Conservation (phyloP, 2,797 vertebrate species). For the Poecilia picta region DNA sequence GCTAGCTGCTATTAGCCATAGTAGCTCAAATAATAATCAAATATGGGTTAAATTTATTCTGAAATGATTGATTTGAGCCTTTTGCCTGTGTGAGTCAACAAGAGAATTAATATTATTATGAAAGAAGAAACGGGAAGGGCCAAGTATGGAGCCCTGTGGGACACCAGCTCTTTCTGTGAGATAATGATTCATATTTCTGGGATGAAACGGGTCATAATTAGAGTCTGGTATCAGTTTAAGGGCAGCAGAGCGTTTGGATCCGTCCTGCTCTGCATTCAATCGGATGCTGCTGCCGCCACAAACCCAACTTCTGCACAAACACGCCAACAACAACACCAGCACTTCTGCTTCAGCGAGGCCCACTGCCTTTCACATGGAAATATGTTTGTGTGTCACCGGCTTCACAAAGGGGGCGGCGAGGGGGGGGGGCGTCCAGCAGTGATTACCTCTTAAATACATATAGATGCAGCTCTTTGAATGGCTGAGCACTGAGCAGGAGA, state of each 20-base stretch:
- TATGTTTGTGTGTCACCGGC: slow-evolving; percentile 76
- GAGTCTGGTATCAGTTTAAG: neutral
- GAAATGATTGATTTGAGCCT: too few relatives aligned
- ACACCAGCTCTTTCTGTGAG: neutral
- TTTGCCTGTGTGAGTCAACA: too few relatives aligned
- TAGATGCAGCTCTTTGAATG: slow-evolving; percentile 73
- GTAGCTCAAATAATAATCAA: too few relatives aligned
- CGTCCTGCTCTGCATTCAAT: slow-evolving; percentile 12
- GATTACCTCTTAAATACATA: slow-evolving; percentile 81
- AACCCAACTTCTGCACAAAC: slow-evolving; percentile 43
- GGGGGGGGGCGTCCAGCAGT: slow-evolving; percentile 63
- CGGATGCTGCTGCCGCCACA: slow-evolving; percentile 11
- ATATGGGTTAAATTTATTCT: too few relatives aligned
- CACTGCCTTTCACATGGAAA: slow-evolving; percentile 83
- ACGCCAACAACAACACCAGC: slow-evolving; percentile 65
- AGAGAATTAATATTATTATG: neutral
- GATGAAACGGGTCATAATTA: neutral
- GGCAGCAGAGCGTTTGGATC: neutral
- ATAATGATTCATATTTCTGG: neutral
- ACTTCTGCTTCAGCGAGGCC: slow-evolving; percentile 65
- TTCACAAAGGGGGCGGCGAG: slow-evolving; percentile 51
- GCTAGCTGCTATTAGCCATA: too few relatives aligned
- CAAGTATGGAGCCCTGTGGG: neutral
- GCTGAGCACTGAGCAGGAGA: slow-evolving; percentile 68
- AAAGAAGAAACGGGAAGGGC: neutral